Evolutionary conservation across 2,113 vertebrate genomes (phyloP), one percentile per base, ranked within the genome.

Genomic region (Cichladusa arquata): DNA sequence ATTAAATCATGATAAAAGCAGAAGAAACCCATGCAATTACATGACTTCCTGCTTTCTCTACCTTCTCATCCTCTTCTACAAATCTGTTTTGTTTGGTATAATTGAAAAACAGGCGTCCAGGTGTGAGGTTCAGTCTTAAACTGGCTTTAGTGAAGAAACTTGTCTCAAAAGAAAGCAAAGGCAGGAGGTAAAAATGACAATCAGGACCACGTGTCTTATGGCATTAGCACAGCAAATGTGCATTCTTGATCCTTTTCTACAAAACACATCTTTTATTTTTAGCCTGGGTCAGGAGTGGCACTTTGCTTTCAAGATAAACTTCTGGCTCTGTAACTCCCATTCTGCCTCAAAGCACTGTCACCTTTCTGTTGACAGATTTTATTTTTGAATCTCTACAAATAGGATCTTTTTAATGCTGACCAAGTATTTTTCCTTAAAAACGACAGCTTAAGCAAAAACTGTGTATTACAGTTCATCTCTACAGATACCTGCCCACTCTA

Each of bases 401-500:
- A 65, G 2, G 7, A 61, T 9, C n/a, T 81, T 42, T 69, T 31
- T 20, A 86, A 71, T 11, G 53, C 12, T 54, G 47, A 61, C 16
- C 23, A 33, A 76, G 42, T 29, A 31, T 17, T 29, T 70, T 36
- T 6, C 29, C 6, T 28, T 40, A 11, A 50, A 80, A 86, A 50
- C 13, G 9, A 48, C 11, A 61, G 22, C 9, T 90, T 24, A 44
- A 87, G 40, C 16, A 61, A 60, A 78, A 78, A 13, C 3, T 13
- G 3, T 34, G 17, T 20, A 8, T 14, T 69, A 16, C 4, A 57
- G 26, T 54, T 74, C 40, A 38, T 36, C 31, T 53, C 12, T 19
- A 5, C 0, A 77, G 53, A 60, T 17, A 65, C 5, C 16, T 53
- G 42, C 31, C 36, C 31, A 36, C 24, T 42, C 19, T 25, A 0